phyloP scores from a whole-genome alignment of 2,797 vertebrate species.

The Huso huso region DNA sequence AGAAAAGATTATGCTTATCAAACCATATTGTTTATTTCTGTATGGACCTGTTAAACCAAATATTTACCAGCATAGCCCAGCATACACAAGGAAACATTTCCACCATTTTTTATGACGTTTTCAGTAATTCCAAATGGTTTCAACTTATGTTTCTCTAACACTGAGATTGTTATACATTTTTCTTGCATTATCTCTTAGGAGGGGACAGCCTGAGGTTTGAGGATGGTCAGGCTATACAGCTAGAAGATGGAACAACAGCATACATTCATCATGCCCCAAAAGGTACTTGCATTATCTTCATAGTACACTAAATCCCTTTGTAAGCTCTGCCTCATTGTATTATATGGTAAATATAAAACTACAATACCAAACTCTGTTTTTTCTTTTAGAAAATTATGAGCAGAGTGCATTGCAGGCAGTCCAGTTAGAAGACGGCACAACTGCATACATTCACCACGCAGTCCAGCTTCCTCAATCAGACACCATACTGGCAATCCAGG shows the following conservation, averaged over 20 bases:
- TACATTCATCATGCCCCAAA: constrained; percentile 92
- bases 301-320: too few relatives aligned
- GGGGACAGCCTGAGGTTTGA: constrained; percentile 87
- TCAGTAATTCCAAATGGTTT: too few relatives aligned
- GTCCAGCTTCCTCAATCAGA: constrained; percentile 89
- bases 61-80: too few relatives aligned
- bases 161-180: background rate
- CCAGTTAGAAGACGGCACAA: constrained; percentile 94
- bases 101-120: too few relatives aligned
- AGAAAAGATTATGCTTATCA: too few relatives aligned
- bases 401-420: constrained; percentile 89
- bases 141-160: too few relatives aligned
- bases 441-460: constrained; percentile 93
- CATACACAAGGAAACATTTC: too few relatives aligned
- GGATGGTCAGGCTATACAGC: constrained; percentile 92
- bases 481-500: constrained; percentile 94
- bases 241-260: constrained; percentile 94
- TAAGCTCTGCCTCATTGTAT: too few relatives aligned
- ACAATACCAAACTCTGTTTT: too few relatives aligned
- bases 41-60: too few relatives aligned
- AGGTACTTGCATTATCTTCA: constrained; percentile 54
- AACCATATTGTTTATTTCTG: too few relatives aligned
- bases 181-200: constrained; percentile 39
- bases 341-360: background rate
- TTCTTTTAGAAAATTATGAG: constrained; percentile 77